phyloP scores from a whole-genome alignment of 2,888 invertebrate genomes.

The Conomelus anceps region DNA sequence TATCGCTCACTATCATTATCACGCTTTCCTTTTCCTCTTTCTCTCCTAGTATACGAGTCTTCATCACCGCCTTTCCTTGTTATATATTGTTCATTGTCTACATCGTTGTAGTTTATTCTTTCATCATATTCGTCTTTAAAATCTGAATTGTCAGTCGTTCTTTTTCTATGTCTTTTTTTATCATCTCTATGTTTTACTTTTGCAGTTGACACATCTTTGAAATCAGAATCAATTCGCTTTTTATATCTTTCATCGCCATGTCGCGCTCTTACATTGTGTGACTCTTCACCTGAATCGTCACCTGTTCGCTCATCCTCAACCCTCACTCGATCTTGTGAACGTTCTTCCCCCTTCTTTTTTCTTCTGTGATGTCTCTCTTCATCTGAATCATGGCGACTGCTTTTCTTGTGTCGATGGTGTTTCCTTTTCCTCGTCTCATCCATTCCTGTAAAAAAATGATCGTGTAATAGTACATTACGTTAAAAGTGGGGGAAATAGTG shows the following conservation, averaged over 20 bases:
- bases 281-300: constrained; percentile 4
- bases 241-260: background rate
- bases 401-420: background rate
- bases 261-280: background rate
- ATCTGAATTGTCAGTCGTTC: background rate
- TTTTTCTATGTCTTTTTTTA: constrained; percentile 5
- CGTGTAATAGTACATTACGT: too few relatives aligned
- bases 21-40: constrained; percentile 13
- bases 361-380: background rate
- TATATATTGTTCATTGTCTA: background rate
- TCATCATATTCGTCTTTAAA: constrained; percentile 4
- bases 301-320: background rate
- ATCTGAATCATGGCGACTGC: background rate
- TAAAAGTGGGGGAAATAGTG: too few relatives aligned
- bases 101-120: background rate
- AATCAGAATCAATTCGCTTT: constrained; percentile 1
- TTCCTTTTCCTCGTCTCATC: background rate
- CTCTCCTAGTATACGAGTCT: constrained; percentile 6
- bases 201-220: constrained; percentile 1
- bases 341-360: background rate
- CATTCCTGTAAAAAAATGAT: background rate
- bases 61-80: constrained; percentile 2
- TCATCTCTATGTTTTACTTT: constrained; percentile 31
- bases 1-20: background rate
- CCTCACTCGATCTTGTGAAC: background rate